Percentiles rank a stretch among this genome's conserved stretches.
These are phyloP conservation scores for Falco biarmicus DNA, from an alignment of 2,797 vertebrate genomes.

Conservation along the genomic window DNA sequence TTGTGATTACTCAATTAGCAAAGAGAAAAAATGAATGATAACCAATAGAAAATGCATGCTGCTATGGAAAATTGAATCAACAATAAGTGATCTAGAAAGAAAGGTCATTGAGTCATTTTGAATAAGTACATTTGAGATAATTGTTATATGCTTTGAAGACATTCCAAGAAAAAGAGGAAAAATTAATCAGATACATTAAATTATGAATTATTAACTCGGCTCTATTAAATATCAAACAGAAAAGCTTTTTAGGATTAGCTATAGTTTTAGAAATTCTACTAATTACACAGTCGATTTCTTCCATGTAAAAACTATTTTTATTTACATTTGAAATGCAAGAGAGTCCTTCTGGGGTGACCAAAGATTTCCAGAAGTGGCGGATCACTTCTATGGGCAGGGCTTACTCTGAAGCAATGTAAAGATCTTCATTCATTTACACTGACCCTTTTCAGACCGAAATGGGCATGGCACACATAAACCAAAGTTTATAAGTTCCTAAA, in stretches of 20 bases:
- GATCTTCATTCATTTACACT: background rate
- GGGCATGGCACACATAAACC: background rate
- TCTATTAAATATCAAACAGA: conserved; percentile 54
- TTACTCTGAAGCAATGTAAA: background rate
- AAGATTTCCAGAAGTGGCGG: background rate
- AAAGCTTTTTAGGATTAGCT: conserved; percentile 33
- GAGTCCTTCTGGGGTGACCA: fast-evolving
- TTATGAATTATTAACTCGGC: conserved; percentile 66
- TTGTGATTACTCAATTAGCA: conserved; percentile 4
- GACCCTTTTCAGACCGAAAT: background rate
- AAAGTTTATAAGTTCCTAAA: background rate
- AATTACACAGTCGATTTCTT: background rate
- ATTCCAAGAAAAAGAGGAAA: conserved; percentile 34
- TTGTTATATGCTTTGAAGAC: conserved; percentile 48
- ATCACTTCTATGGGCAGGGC: fast-evolving
- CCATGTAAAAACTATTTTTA: background rate
- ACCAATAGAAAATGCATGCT: background rate
- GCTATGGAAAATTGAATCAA: conserved; percentile 32
- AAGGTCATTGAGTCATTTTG: conserved; percentile 22
- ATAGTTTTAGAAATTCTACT: background rate
- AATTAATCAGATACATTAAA: conserved; percentile 70
- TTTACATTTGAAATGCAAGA: background rate
- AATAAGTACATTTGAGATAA: conserved; percentile 57
- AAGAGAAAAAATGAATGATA: background rate
- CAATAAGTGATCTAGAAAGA: conserved; percentile 42